These are phyloP conservation scores for Seladonia tumulorum DNA, from an alignment of 2,888 invertebrate genomes.

Conservation along the genomic window DNA sequence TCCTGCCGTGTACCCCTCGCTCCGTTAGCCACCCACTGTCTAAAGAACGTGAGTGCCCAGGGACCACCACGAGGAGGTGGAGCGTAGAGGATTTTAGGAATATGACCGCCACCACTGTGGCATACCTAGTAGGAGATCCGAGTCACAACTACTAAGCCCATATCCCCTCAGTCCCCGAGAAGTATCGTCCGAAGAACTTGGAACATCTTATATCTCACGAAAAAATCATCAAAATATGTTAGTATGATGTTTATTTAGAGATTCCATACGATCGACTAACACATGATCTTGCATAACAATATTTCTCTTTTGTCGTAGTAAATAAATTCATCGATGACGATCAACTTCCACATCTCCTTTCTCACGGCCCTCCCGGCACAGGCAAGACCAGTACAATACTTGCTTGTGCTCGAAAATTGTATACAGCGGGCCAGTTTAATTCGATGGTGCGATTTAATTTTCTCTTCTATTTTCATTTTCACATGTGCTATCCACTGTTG, in stretches of 20 bases:
- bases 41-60: too few relatives aligned
- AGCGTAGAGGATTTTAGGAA: too few relatives aligned
- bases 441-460: too few relatives aligned
- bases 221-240: slow-evolving; percentile 98
- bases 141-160: too few relatives aligned
- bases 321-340: slow-evolving; percentile 95
- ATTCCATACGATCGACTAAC: slow-evolving; percentile 3
- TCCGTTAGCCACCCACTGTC: too few relatives aligned
- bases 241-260: slow-evolving; percentile 79
- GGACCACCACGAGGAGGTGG: too few relatives aligned
- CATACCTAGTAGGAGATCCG: too few relatives aligned
- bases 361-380: slow-evolving; percentile 99
- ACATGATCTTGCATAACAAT: background rate
- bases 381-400: slow-evolving; percentile 99
- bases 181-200: slow-evolving; percentile 96
- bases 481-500: too few relatives aligned
- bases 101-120: too few relatives aligned
- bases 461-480: too few relatives aligned
- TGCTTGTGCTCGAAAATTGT: slow-evolving; percentile 97
- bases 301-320: slow-evolving; percentile 85
- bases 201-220: slow-evolving; percentile 98
- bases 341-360: slow-evolving; percentile 96
- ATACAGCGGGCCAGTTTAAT: slow-evolving; percentile 94
- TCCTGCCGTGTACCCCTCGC: too few relatives aligned
- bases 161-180: too few relatives aligned